Evolutionary conservation across 2,888 invertebrate species (phyloP), one percentile per base, ranked within the genome.

Genomic region (Archips crataeganus): DNA sequence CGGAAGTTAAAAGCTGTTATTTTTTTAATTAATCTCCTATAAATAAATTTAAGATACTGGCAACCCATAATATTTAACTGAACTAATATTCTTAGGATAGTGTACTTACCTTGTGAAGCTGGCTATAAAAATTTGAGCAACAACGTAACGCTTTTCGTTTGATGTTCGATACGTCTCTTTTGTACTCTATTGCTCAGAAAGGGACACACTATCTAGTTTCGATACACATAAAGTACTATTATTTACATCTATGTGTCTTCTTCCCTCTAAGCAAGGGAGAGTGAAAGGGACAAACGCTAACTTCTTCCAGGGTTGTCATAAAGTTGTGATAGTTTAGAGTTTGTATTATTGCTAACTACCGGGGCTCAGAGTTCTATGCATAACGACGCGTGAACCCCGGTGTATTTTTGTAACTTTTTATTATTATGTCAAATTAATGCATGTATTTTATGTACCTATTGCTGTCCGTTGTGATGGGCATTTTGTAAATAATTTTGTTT

Each of bases 321-420:
- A 80, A 79, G 81, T 83, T 85, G 85, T 85, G 85, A 85, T 85
- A 84, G 82, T 80, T 80, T 79, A 79, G 79, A 79, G 51, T 51
- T 45, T 72, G 70, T 71, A 51, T 59, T 64, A 42, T 23, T 62
- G 23, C 23, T 42, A 45, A 45, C 60, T 23, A 62, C 15, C 65
- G 23, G 54, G 39, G 65, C 39, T 66, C 39, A 54, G 15, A 0
- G 6, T 54, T 54, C 39, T 66, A 66, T 62, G 42, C 10, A 42
- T 15, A 23, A 15, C 42, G 42, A 62, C 23, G 1, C 6, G 10
- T 3, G 15, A 15, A 2, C 61, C 42, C 15, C 42, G 61, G 23
- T 15, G 61, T 45, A 57, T 11, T 4, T 57, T 57, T 57, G 32
- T 67, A n/a, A 11, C 45, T 10, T 39, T 23, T 57, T 66, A 34